Conservation (phyloP, 2,888 invertebrate genomes). For the Anoplius nigerrimus region DNA sequence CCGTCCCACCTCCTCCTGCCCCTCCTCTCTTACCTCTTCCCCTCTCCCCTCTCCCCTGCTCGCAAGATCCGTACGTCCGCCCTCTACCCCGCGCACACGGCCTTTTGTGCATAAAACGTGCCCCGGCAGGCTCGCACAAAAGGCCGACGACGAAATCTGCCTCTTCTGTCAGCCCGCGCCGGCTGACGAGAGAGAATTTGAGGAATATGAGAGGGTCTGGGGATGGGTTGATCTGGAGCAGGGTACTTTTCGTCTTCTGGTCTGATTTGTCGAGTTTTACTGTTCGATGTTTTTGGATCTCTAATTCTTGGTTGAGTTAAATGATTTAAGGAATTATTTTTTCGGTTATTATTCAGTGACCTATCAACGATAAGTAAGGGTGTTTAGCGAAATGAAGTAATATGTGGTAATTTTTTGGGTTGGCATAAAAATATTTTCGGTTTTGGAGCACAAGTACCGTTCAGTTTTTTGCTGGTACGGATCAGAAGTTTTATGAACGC, state of each 20-base stretch:
- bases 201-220: not conserved
- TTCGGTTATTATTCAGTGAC: no score
- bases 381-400: no score
- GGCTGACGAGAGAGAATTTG: not conserved
- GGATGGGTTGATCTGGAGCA: not conserved
- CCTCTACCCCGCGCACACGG: constrained; percentile 36
- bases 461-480: no score
- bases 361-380: no score
- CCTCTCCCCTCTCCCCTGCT: not conserved
- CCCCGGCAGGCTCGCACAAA: constrained; percentile 40
- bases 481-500: no score
- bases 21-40: constrained; percentile 38
- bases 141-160: constrained; percentile 35
- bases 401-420: no score
- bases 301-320: no score
- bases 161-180: constrained; percentile 21
- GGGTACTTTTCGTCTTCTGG: constrained; percentile 24
- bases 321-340: no score
- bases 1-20: constrained; percentile 19
- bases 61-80: constrained; percentile 12
- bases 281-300: no score
- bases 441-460: no score
- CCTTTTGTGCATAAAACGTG: constrained; percentile 57
- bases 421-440: no score
- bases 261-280: no score